phyloP scores from a whole-genome alignment of 2,888 invertebrate genomes.

The Hydraecia micacea region DNA sequence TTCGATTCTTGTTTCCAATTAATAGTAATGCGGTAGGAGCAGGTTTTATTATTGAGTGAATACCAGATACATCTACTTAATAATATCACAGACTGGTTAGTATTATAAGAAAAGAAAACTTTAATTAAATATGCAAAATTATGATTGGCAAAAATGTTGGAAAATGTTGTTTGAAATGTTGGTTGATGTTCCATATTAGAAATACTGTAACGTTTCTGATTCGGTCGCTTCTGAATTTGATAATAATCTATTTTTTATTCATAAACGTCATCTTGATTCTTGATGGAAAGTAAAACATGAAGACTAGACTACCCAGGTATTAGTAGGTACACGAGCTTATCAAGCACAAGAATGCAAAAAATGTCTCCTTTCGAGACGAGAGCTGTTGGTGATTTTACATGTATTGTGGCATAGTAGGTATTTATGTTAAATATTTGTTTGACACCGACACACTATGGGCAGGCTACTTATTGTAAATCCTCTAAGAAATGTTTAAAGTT shows the following conservation, averaged over 20 bases:
- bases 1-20: constrained; percentile 46
- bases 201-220: neutral
- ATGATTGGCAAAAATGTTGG: neutral
- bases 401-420: constrained; percentile 7
- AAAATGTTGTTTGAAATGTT: too few relatives aligned
- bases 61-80: constrained; percentile 42
- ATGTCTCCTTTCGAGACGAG: constrained; percentile 11
- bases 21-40: constrained; percentile 26
- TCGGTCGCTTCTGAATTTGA: neutral
- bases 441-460: neutral
- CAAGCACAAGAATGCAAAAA: constrained; percentile 19
- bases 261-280: constrained; percentile 5
- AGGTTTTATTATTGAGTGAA: constrained; percentile 23
- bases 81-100: constrained; percentile 18
- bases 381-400: constrained; percentile 8
- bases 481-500: constrained; percentile 17
- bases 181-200: constrained; percentile 13
- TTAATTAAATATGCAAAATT: constrained; percentile 21
- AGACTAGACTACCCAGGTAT: neutral
- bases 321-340: constrained; percentile 1
- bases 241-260: neutral
- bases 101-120: constrained; percentile 22
- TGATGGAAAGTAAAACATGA: constrained; percentile 6
- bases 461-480: neutral
- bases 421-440: constrained; percentile 20